Evolutionary conservation across 1,140 invertebrate species (phyloP).

Genomic region (Anadara kagoshimensis): DNA sequence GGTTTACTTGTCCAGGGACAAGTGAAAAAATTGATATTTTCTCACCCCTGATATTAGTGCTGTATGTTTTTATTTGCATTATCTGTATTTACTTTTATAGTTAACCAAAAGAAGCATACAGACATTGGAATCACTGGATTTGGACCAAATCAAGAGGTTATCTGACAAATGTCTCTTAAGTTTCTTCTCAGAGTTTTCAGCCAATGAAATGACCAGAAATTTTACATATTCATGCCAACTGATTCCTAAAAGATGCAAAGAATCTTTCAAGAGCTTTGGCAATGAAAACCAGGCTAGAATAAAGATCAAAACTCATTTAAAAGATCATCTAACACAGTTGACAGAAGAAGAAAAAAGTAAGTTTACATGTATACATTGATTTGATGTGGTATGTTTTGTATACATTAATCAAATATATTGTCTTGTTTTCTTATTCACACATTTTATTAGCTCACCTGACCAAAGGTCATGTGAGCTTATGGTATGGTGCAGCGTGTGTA

Average conservation of each 20-base stretch:
- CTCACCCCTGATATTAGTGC: too few relatives aligned
- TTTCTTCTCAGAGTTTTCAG: conserved; percentile 77
- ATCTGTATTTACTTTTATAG: conserved; percentile 38
- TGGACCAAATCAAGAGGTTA: conserved; percentile 76
- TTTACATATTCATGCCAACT: conserved; percentile 78
- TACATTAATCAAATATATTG: too few relatives aligned
- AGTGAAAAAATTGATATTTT: too few relatives aligned
- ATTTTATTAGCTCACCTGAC: too few relatives aligned
- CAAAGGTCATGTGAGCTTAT: too few relatives aligned
- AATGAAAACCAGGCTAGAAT: conserved; percentile 77
- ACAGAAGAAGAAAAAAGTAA: conserved; percentile 51
- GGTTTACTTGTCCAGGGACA: too few relatives aligned
- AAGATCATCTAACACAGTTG: conserved; percentile 51
- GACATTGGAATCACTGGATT: conserved; percentile 62
- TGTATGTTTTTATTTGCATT: neutral
- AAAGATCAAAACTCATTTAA: conserved; percentile 77
- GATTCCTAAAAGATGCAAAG: conserved; percentile 74
- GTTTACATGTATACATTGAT: neutral
- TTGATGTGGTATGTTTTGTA: too few relatives aligned
- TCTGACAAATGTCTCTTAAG: conserved; percentile 77
- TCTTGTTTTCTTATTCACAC: too few relatives aligned
- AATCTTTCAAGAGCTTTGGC: conserved; percentile 78
- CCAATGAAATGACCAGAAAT: conserved; percentile 78
- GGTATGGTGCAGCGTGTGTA: too few relatives aligned
- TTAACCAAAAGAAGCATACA: conserved; percentile 53